Conservation (phyloP, 2,888 invertebrate genomes). For the Strigamia maritima region DNA sequence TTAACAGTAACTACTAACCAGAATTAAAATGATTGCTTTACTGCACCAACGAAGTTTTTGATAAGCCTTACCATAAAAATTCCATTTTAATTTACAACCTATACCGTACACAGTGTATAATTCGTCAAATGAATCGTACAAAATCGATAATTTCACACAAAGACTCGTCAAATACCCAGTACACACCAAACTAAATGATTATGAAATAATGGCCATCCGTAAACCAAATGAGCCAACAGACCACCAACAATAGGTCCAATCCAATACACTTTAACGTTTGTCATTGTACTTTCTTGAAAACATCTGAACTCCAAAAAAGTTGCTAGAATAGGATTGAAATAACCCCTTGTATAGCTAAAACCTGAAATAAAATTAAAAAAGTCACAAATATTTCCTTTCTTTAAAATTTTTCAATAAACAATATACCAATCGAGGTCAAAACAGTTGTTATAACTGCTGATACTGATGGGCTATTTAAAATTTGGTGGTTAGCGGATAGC, state of each 20-base stretch:
- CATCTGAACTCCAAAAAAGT: not conserved
- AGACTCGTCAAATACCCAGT: not conserved
- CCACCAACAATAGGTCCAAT: not conserved
- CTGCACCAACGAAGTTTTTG: too few relatives aligned
- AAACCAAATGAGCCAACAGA: not conserved
- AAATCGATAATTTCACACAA: not conserved
- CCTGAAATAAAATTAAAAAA: not conserved
- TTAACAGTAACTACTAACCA: too few relatives aligned
- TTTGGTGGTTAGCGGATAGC: too few relatives aligned
- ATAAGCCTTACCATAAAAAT: not conserved
- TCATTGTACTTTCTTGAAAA: not conserved
- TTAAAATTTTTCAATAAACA: too few relatives aligned
- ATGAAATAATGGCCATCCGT: not conserved
- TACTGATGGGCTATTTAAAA: not conserved
- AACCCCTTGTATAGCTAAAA: not conserved
- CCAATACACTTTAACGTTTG: not conserved
- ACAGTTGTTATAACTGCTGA: not conserved
- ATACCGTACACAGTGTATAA: not conserved
- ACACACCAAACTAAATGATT: not conserved
- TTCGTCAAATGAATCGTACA: not conserved
- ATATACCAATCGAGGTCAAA: not conserved
- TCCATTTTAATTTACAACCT: not conserved
- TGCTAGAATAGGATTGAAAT: not conserved
- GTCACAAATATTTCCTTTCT: too few relatives aligned
- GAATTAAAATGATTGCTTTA: too few relatives aligned